Conservation (phyloP, 2,113 vertebrate genomes). For the Rhadina sibilatrix region DNA sequence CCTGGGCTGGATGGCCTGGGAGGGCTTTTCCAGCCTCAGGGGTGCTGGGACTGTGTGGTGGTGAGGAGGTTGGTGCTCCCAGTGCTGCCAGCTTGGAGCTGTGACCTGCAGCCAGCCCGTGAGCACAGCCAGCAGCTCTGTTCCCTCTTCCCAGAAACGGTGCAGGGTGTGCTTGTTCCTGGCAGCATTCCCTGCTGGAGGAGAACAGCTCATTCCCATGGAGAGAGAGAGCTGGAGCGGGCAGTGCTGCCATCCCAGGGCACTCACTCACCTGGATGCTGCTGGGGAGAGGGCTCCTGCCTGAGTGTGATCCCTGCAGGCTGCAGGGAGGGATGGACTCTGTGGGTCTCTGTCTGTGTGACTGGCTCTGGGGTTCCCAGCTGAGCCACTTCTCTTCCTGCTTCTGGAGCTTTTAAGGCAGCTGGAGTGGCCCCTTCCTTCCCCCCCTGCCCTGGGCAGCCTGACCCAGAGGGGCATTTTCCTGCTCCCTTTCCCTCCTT, state of each 20-base stretch:
- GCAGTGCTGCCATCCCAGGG: not conserved
- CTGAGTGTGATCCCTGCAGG: not conserved
- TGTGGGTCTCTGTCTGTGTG: rapidly evolving
- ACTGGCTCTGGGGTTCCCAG: not conserved
- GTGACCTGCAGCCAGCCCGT: not conserved
- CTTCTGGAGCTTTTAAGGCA: not conserved
- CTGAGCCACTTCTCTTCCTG: not conserved
- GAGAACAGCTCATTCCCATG: rapidly evolving
- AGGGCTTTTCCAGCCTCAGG: not conserved
- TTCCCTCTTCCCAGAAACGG: not conserved
- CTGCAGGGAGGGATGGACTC: not conserved
- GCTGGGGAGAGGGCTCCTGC: not conserved
- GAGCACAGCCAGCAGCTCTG: not conserved
- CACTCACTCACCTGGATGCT: not conserved
- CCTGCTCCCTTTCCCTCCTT: not conserved
- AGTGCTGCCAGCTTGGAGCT: not conserved
- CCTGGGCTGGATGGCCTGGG: rapidly evolving
- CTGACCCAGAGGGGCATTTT: not conserved
- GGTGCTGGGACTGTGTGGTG: not conserved
- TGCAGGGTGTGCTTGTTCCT: not conserved
- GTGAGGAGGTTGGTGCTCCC: not conserved
- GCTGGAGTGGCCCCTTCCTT: not conserved
- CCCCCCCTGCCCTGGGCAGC: not conserved
- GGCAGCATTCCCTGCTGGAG: not conserved
- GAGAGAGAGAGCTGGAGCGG: no score